Base-by-base conservation (phyloP, 2,888 invertebrate species). In the Tipula lateralis region DNA sequence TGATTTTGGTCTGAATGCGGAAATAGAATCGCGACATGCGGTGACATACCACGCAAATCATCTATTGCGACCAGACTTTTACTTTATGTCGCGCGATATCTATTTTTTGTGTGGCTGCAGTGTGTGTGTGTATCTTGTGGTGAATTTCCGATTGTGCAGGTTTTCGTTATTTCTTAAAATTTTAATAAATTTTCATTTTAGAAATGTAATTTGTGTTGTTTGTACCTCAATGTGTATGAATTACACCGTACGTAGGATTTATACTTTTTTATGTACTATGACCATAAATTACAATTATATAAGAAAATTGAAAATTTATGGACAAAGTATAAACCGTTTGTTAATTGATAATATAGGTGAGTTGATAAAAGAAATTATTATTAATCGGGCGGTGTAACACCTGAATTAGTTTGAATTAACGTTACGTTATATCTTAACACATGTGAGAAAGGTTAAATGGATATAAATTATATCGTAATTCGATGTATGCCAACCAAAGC, bases 101-200 rank as follows among this genome's bases (percentile, higher is more conserved):
- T 1, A 24, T 19, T 24, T 66, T 2, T 44, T 19, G 19, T 66
- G 9, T n/a, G 39, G 9, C 13, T 39, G 4, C n/a, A n/a, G n/a
- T n/a, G 39, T 39, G 39, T 39, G n/a, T 39, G 39, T 13, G 39
- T 13, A 32, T n/a, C n/a, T 6, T 16, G 44, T 9, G 9, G 24
- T 66, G 12, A 66, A 66, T 24, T 66, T 66, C 66, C 66, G 66
- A 24, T 66, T 24, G 66, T 24, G 66, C 66, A 9, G 66, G 66
- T 66, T 66, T 66, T 66, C 24, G 7, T 66, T 24, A 1, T 24
- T 24, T 44, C n/a, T 66, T 66, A 66, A 66, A 24, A 24, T 66
- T 24, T 66, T 24, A 66, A 66, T 66, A 66, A 66, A 66, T 66
- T 66, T 66, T 66, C 66, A 66, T n/a, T 66, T 66, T 66, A 66